Evolutionary conservation across 2,797 vertebrate genomes (phyloP).

Genomic region (Alca torda): DNA sequence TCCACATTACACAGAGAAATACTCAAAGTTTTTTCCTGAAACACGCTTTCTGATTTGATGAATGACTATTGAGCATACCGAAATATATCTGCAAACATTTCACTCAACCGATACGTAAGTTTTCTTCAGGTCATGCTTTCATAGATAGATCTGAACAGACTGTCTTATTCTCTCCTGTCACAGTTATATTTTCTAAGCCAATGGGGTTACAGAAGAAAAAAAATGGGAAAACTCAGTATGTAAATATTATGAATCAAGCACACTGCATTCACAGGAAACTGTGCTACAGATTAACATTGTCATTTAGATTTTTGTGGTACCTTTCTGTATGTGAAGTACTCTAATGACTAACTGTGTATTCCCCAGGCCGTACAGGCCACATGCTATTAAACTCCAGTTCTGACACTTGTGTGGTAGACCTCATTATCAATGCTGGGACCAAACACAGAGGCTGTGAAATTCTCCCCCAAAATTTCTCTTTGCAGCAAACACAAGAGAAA

Average conservation of each 20-base stretch:
- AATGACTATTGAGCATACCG: not conserved
- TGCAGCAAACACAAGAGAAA: not conserved
- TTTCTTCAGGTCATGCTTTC: not conserved
- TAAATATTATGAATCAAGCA: not conserved
- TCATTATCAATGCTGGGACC: not conserved
- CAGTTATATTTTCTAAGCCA: not conserved
- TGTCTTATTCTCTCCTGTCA: not conserved
- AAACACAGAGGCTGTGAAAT: not conserved
- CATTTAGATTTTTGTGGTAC: not conserved
- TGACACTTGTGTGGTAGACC: not conserved
- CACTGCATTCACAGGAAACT: not conserved
- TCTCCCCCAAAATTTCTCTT: not conserved
- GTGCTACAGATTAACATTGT: not conserved
- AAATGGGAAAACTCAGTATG: not conserved
- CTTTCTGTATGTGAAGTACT: not conserved
- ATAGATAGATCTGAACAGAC: not conserved
- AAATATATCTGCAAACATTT: not conserved
- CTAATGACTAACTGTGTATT: not conserved
- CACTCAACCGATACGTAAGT: rapidly evolving
- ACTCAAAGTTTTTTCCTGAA: not conserved
- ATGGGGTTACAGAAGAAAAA: not conserved
- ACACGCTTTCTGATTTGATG: not conserved
- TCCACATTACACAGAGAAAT: not conserved
- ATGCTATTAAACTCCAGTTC: not conserved
- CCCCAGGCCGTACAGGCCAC: not conserved